Conservation (phyloP, 1,140 invertebrate species). For the Holotrichia oblita region DNA sequence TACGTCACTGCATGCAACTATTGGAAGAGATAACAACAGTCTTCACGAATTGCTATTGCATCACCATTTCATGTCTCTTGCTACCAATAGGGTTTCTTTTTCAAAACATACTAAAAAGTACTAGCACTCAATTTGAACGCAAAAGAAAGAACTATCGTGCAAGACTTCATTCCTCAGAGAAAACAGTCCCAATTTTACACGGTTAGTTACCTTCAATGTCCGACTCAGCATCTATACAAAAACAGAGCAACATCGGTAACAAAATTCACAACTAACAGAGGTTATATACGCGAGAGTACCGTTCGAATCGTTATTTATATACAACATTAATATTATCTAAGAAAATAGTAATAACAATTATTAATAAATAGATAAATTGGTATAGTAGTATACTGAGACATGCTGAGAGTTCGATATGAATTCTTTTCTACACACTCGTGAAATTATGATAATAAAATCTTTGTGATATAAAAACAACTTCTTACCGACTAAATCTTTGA, state of each 20-base stretch:
- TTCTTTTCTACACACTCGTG: background rate
- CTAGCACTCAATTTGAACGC: background rate
- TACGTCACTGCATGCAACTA: too few species aligned
- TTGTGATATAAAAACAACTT: constrained; percentile 35
- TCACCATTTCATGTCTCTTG: background rate
- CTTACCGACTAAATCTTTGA: constrained; percentile 76
- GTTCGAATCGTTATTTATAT: constrained; percentile 15
- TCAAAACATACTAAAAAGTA: background rate
- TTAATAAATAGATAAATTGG: constrained; percentile 21
- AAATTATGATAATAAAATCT: constrained; percentile 27
- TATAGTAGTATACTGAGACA: constrained; percentile 24
- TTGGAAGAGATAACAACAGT: too few species aligned
- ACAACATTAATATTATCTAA: constrained; percentile 23
- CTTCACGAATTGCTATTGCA: too few species aligned
- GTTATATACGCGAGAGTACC: constrained; percentile 30
- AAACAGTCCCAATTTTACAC: constrained; percentile 17
- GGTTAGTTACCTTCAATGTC: constrained; percentile 59
- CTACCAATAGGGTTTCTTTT: background rate
- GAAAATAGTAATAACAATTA: constrained; percentile 17
- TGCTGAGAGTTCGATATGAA: constrained; percentile 1
- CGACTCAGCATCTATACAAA: constrained; percentile 58
- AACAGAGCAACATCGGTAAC: constrained; percentile 46
- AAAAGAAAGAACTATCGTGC: constrained; percentile 37
- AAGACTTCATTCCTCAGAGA: constrained; percentile 32
- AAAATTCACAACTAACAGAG: constrained; percentile 39